Conservation (phyloP, 1,140 invertebrate genomes). For the Sycophaga agraensis region DNA sequence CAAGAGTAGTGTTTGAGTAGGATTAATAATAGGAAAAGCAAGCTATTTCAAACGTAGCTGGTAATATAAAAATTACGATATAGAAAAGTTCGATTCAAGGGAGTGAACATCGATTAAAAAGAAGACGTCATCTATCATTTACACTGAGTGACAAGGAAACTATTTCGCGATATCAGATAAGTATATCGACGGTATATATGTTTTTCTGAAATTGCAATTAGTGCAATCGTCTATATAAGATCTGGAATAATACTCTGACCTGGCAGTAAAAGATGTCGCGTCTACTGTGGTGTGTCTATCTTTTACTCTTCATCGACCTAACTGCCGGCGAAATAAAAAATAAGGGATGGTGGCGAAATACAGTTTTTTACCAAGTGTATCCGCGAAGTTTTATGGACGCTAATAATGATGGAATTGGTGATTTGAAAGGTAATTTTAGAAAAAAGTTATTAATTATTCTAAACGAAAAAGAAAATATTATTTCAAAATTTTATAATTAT, state of each 20-base stretch:
- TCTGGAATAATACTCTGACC: background rate
- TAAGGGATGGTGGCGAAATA: slow-evolving; percentile 72
- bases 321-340: slow-evolving; percentile 39
- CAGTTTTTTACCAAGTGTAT: slow-evolving; percentile 77
- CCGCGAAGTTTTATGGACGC: slow-evolving; percentile 75
- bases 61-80: too few relatives aligned
- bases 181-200: slow-evolving; percentile 6
- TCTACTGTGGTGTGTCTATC: slow-evolving; percentile 11
- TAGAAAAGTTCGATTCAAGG: too few relatives aligned
- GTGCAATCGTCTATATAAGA: slow-evolving; percentile 17
- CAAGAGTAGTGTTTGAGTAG: too few relatives aligned
- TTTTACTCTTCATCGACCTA: slow-evolving; percentile 30
- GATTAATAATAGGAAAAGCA: too few relatives aligned
- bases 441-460: background rate
- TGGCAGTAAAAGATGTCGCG: slow-evolving; percentile 30
- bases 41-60: too few relatives aligned
- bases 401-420: slow-evolving; percentile 73
- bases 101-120: background rate
- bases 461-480: background rate
- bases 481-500: background rate
- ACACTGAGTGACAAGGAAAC: background rate
- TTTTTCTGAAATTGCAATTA: background rate
- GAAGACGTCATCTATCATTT: background rate
- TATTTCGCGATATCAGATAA: slow-evolving; percentile 5
- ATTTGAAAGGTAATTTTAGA: slow-evolving; percentile 64